phyloP scores from a whole-genome alignment of 2,113 vertebrate species.

The Astur gentilis region DNA sequence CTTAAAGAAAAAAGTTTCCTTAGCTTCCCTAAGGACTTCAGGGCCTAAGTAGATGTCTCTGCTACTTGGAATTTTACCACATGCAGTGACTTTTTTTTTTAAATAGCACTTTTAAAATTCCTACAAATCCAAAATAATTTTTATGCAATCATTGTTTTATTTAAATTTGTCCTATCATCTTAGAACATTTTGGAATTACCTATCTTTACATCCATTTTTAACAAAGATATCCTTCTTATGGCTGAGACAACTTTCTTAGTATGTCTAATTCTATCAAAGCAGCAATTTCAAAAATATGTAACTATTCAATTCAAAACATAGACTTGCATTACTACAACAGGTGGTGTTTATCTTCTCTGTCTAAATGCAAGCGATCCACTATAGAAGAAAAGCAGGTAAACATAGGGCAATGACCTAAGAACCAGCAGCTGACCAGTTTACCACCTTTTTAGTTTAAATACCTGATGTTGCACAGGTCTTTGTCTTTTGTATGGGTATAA shows the following conservation, averaged over 20 bases:
- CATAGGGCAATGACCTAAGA: neutral
- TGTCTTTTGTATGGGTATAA: neutral
- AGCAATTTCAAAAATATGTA: neutral
- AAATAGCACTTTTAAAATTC: neutral
- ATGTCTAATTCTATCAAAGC: neutral
- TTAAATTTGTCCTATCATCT: neutral
- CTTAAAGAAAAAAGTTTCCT: neutral
- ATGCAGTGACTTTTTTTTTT: neutral
- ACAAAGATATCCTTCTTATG: fast-evolving
- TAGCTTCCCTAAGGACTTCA: neutral
- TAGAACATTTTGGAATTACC: neutral
- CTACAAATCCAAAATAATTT: neutral
- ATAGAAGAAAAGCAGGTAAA: neutral
- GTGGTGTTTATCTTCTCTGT: neutral
- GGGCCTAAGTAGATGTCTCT: neutral
- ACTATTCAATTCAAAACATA: neutral
- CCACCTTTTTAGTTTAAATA: neutral
- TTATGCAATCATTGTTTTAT: neutral
- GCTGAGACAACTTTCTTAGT: neutral
- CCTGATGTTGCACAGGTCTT: neutral
- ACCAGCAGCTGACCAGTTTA: neutral
- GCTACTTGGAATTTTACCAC: neutral
- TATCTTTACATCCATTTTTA: neutral
- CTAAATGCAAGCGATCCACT: neutral
- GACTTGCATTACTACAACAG: neutral